These are phyloP conservation scores for Telenomus remus DNA, from an alignment of 1,140 invertebrate species.

Conservation along the genomic window DNA sequence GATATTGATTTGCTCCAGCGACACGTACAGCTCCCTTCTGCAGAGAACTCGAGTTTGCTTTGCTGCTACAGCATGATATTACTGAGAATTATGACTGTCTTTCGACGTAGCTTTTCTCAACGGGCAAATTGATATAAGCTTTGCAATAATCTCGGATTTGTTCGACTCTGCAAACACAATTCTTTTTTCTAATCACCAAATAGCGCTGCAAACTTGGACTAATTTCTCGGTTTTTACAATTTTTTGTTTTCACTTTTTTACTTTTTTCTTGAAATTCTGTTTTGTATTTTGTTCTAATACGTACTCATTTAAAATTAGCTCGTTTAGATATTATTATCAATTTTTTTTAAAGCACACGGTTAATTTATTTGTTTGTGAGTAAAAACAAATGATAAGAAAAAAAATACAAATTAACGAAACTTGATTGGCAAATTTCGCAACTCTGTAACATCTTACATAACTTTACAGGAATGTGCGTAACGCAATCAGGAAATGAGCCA, in stretches of 20 bases:
- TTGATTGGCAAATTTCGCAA: constrained; percentile 20
- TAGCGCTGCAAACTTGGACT: constrained; percentile 18
- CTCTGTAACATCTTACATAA: constrained; percentile 25
- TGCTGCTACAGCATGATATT: constrained; percentile 38
- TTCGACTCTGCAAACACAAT: constrained; percentile 15
- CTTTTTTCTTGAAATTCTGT: not conserved
- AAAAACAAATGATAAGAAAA: not conserved
- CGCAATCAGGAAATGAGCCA: constrained; percentile 44
- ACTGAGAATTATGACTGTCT: constrained; percentile 44
- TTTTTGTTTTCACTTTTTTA: not conserved
- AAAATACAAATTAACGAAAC: constrained; percentile 12
- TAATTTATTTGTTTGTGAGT: not conserved
- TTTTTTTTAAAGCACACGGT: no score
- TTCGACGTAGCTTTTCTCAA: constrained; percentile 42
- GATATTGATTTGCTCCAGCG: constrained; percentile 23
- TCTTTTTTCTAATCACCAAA: constrained; percentile 17
- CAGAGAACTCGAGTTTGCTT: constrained; percentile 27
- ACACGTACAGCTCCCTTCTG: constrained; percentile 22
- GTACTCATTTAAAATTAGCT: no score
- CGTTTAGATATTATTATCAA: no score
- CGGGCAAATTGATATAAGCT: constrained; percentile 49
- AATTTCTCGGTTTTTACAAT: constrained; percentile 31
- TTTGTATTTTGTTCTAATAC: no score
- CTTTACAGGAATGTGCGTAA: constrained; percentile 39
- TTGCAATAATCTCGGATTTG: constrained; percentile 51